Evolutionary conservation across 2,113 vertebrate species (phyloP).

Genomic region (Hippocampus barbouri): DNA sequence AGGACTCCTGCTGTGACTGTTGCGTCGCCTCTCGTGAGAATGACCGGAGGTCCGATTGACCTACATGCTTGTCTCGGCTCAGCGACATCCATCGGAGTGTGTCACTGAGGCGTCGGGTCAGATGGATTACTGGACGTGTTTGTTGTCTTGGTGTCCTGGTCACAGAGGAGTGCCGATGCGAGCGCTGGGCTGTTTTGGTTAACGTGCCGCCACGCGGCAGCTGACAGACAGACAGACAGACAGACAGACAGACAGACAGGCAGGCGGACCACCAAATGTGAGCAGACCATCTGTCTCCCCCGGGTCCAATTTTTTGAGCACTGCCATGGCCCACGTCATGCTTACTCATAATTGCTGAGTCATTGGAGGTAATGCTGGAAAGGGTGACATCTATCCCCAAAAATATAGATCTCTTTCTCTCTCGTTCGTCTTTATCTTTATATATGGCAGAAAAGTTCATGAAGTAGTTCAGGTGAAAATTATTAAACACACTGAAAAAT

Average conservation of each 20-base stretch:
- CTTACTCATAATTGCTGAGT: neutral
- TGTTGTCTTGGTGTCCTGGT: constrained; percentile 42
- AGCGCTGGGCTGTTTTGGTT: neutral
- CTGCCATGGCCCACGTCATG: neutral
- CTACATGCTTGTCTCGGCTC: constrained; percentile 44
- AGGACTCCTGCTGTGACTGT: constrained; percentile 1
- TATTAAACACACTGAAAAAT: no score
- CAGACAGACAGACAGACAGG: neutral
- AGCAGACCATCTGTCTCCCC: constrained; percentile 27
- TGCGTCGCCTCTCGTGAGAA: neutral
- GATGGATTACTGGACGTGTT: constrained; percentile 44
- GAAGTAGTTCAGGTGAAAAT: no score
- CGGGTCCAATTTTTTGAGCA: constrained; percentile 11
- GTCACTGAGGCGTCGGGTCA: constrained; percentile 25
- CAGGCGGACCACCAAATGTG: neutral
- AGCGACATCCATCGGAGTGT: constrained; percentile 35
- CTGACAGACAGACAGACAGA: constrained; percentile 7
- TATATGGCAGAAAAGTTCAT: no score
- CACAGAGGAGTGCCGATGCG: constrained; percentile 6
- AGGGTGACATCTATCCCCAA: neutral
- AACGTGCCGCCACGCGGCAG: constrained; percentile 20
- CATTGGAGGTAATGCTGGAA: neutral
- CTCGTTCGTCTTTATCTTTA: no score
- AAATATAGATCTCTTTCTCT: neutral
- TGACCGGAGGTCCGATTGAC: constrained; percentile 15